Evolutionary conservation across 2,113 vertebrate genomes (phyloP).

Genomic region (Sisor rabdophorus): DNA sequence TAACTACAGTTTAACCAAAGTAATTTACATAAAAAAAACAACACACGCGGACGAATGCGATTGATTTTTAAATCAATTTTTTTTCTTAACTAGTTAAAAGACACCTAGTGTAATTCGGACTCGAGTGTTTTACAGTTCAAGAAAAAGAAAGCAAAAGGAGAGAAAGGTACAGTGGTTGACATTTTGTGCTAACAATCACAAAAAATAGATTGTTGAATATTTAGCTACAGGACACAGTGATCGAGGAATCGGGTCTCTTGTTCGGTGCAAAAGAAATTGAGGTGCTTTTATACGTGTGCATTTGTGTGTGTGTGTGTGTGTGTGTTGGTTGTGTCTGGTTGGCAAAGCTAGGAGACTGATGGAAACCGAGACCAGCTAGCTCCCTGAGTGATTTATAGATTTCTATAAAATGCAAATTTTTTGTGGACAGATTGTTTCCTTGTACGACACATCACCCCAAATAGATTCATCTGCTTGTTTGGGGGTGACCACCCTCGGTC

Average conservation of each 20-base stretch:
- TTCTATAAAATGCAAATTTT: constrained; percentile 30
- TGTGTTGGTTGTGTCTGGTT: constrained; percentile 36
- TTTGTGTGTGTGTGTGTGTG: neutral
- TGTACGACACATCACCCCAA: neutral
- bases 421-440: constrained; percentile 18
- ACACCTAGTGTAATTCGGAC: constrained; percentile 54
- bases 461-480: no score
- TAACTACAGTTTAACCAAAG: constrained; percentile 4
- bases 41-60: constrained; percentile 61
- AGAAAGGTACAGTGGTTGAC: constrained; percentile 69
- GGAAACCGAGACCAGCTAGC: constrained; percentile 63
- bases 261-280: constrained; percentile 66
- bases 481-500: no score
- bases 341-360: constrained; percentile 54
- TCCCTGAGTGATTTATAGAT: constrained; percentile 64
- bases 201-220: constrained; percentile 58
- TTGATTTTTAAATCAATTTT: constrained; percentile 50
- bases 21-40: constrained; percentile 58
- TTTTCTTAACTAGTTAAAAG: constrained; percentile 49
- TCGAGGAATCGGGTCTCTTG: constrained; percentile 69
- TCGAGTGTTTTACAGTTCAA: constrained; percentile 56
- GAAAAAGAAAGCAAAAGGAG: constrained; percentile 36
- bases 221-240: constrained; percentile 70
- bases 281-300: neutral
- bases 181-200: constrained; percentile 59